A percentile compares a stretch with the other conserved stretches of the same genome.
These are phyloP conservation scores for Hippocampus kuda DNA, from an alignment of 2,797 vertebrate species.

Conservation along the genomic window DNA sequence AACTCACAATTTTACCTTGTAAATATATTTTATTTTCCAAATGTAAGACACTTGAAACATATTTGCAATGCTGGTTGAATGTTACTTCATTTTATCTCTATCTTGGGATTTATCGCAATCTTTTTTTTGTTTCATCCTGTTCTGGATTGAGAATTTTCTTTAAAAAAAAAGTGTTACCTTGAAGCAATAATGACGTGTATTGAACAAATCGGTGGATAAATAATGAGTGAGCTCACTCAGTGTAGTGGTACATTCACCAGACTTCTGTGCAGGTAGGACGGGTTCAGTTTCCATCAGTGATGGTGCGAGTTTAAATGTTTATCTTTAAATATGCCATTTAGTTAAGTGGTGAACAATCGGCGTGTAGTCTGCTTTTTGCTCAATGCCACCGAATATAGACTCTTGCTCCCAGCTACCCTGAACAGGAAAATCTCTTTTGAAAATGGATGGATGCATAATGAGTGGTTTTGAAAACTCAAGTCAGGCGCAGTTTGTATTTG, in stretches of 20 bases:
- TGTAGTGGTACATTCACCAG: background rate
- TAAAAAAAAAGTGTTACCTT: constrained; percentile 11
- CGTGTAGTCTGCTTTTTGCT: too few relatives aligned
- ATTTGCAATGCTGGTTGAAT: background rate
- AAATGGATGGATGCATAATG: too few relatives aligned
- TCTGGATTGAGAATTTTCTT: constrained; percentile 7
- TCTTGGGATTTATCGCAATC: background rate
- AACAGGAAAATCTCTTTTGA: too few relatives aligned
- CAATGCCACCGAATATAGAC: too few relatives aligned
- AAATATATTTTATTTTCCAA: background rate
- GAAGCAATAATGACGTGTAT: constrained; percentile 43
- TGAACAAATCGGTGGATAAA: constrained; percentile 4
- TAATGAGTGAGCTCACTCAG: background rate
- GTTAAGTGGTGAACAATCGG: too few relatives aligned
- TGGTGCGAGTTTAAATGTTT: background rate
- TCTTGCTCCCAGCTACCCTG: too few relatives aligned
- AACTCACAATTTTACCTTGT: background rate
- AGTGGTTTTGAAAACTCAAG: background rate
- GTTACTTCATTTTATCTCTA: background rate
- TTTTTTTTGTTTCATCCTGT: constrained; percentile 12
- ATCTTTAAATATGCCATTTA: too few relatives aligned
- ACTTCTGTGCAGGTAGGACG: background rate
- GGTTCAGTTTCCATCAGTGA: background rate
- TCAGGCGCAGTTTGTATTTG: background rate
- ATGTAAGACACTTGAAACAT: background rate